A percentile compares a stretch with the other conserved stretches of the same genome.
phyloP scores from a whole-genome alignment of 1,140 invertebrate species.

The Cataglyphis hispanica region DNA sequence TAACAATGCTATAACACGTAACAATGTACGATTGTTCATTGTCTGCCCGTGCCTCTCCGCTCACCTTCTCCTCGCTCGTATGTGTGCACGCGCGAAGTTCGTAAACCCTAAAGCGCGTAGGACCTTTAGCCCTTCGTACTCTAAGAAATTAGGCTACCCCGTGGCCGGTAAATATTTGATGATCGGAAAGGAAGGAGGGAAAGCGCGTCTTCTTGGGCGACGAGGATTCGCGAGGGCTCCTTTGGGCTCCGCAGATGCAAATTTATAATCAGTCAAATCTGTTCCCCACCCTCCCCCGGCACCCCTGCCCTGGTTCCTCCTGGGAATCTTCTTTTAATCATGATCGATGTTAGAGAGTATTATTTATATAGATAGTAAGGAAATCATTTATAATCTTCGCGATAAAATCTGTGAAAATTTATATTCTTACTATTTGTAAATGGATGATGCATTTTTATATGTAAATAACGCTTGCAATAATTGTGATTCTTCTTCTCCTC shows the following conservation, averaged over 20 bases:
- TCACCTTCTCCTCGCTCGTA: slow-evolving; percentile 69
- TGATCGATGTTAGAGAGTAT: background rate
- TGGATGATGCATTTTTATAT: slow-evolving; percentile 6
- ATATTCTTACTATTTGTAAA: background rate
- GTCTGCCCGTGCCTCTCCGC: slow-evolving; percentile 77
- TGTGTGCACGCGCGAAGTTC: slow-evolving; percentile 64
- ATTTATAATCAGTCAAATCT: slow-evolving; percentile 33
- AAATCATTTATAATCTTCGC: background rate
- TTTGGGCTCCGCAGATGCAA: background rate
- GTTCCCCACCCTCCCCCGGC: background rate
- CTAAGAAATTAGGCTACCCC: slow-evolving; percentile 19
- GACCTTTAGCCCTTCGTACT: background rate
- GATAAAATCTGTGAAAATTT: background rate
- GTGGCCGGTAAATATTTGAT: slow-evolving; percentile 28
- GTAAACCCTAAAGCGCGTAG: slow-evolving; percentile 66
- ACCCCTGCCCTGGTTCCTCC: no score
- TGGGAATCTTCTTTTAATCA: slow-evolving; percentile 7
- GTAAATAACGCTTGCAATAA: background rate
- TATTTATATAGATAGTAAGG: background rate
- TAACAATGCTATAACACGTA: slow-evolving; percentile 87
- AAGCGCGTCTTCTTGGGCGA: background rate
- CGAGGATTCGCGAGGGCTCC: background rate
- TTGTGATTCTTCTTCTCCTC: background rate
- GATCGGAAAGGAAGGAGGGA: background rate
- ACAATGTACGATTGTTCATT: slow-evolving; percentile 88